Evolutionary conservation across 2,797 vertebrate genomes (phyloP), one percentile per base, ranked within the genome.

Genomic region (Gambelia wislizenii): DNA sequence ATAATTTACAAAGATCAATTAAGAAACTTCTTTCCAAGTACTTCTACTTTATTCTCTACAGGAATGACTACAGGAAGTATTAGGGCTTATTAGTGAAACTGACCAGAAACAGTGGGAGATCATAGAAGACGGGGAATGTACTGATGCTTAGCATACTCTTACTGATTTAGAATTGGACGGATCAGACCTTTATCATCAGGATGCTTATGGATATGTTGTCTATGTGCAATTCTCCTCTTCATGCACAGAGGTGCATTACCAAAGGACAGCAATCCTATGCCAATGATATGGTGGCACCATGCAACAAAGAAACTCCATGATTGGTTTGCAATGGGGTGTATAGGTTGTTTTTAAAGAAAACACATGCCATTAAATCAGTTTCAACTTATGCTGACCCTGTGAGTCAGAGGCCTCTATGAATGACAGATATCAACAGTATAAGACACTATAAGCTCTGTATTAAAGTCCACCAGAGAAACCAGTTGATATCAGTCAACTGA

Each of bases 1-100:
- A 90, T 83, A 91, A 87, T 92, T 92, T 91, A 83, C 89, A 89
- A 89, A 89, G 89, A 91, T 93, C 90, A 61, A 83, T 86, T 86
- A 91, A 83, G 59, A 88, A 88, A 42, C 49, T 12, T 80, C 84
- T 93, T 93, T 79, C 39, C 13, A 69, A 88, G 42, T 89, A 89
- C 75, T 92, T 90, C 91, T 74, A 76, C 6, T 92, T 91, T 22
- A 61, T 87, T 90, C 90, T 91, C 72, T 83, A 27, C 27, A 89
- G 77, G 90, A 77, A 8, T 91, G 36, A 72, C 18, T 13, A 36
- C 80, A 44, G 33, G 61, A 82, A 69, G 16, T 75, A 64, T 56
- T 75, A 9, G 12, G 25, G 61, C 52, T 22, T 33, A 33, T 27
- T 30, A 78, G 9, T 6, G 77, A 64, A 89, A 64, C 25, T 44